These are phyloP conservation scores for Brachionus rotundiformis DNA, from an alignment of 1,140 invertebrate species.

Conservation along the genomic window DNA sequence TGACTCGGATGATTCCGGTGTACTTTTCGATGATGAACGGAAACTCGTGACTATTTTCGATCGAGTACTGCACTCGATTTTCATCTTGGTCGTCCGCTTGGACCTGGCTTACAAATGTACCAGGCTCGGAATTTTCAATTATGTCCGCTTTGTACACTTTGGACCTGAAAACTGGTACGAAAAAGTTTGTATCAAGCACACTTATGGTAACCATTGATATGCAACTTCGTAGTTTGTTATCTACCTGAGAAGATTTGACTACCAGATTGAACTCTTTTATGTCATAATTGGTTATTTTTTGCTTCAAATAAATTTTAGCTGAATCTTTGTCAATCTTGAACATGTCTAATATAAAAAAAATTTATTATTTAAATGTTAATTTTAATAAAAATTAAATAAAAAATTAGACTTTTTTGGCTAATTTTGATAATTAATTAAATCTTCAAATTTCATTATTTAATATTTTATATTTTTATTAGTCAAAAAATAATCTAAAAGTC, in stretches of 20 bases:
- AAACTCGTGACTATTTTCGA: constrained; percentile 7
- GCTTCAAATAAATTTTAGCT: background rate
- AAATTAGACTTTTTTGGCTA: no score
- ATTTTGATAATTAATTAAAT: no score
- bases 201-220: constrained; percentile 3
- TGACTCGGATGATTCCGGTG: constrained; percentile 10
- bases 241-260: constrained; percentile 2
- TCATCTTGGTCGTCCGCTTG: background rate
- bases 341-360: background rate
- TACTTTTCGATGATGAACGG: constrained; percentile 18
- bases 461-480: no score
- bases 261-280: constrained; percentile 11
- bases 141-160: background rate
- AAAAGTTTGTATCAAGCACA: background rate
- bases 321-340: constrained; percentile 34
- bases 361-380: no score
- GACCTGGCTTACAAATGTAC: background rate
- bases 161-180: background rate
- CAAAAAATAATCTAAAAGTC: no score
- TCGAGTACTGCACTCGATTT: constrained; percentile 26
- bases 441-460: no score
- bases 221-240: background rate
- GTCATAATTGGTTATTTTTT: background rate
- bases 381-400: no score
- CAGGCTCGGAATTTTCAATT: background rate